Evolutionary conservation across 2,888 invertebrate genomes (phyloP), one percentile per base, ranked within the genome.

Genomic region (Yponomeuta plumbellus): DNA sequence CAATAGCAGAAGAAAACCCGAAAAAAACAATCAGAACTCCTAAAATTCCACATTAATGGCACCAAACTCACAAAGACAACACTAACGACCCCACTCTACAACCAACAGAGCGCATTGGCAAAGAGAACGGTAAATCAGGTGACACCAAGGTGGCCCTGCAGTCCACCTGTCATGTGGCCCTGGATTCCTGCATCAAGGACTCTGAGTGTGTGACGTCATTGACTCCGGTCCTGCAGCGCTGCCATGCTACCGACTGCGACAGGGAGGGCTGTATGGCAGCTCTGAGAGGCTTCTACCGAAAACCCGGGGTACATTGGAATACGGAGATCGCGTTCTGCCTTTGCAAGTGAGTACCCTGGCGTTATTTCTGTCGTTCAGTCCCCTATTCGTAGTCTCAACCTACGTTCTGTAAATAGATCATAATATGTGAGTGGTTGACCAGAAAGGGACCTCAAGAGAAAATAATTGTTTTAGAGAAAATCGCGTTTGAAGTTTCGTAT

Each of bases 251-350:
- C 26, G 88, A 94, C 72, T 97, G 97, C 86, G 95, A 96, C 81
- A 92, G 96, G 70, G 96, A 96, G 79, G 95, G 96, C 68, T 97
- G 97, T 86, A 97, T 97, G 97, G 93, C 94, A 71, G 96, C 97
- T 66, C 87, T 97, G 75, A 95, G 97, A 80, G 94, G 94, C 67
- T 97, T 97, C 89, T 97, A 97, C 88, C 93, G 96, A 82, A 95
- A 94, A 76, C 94, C 95, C 22, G 94, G 94, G 67, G 94, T 95
- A 72, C 94, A 94, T 74, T 95, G 96, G 94, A 97, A 96, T 80
- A 93, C 97, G 71, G 97, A 97, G 86, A 96, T 97, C 75, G 97
- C 97, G 73, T 97, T 97, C 89, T 97, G 97, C 83, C 93, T 97
- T 69, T 97, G 97, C 97, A 97, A 95, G 97, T 97, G 88, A 94